Percentiles rank a stretch among this genome's conserved stretches.
These are phyloP conservation scores for Apogon talboti DNA, from an alignment of 2,797 vertebrate genomes.

Conservation along the genomic window DNA sequence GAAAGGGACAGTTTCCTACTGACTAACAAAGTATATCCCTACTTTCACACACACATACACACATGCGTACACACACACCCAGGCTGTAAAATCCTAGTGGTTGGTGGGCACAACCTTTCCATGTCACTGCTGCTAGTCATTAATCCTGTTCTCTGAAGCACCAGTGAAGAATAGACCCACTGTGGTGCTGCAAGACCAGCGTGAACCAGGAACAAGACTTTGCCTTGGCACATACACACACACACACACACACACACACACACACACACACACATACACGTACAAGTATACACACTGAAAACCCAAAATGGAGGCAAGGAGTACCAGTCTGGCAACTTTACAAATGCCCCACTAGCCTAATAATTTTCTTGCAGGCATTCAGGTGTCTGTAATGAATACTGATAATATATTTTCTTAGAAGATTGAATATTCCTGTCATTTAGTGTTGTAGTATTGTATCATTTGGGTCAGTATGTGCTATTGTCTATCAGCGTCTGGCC, in stretches of 20 bases:
- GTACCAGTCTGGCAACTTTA: constrained; percentile 53
- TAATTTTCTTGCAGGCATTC: constrained; percentile 30
- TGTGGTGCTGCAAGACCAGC: constrained; percentile 58
- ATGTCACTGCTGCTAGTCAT: constrained; percentile 62
- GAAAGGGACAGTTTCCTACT: constrained; percentile 44
- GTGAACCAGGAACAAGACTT: constrained; percentile 65
- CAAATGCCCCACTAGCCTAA: constrained; percentile 59
- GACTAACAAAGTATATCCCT: constrained; percentile 49
- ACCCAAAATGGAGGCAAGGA: constrained; percentile 55
- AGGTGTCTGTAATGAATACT: constrained; percentile 12
- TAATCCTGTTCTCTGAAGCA: constrained; percentile 70
- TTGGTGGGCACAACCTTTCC: constrained; percentile 65
- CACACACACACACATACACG: constrained; percentile 4
- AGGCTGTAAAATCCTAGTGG: constrained; percentile 54
- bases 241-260: constrained; percentile 16
- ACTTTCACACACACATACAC: constrained; percentile 21
- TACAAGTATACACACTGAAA: constrained; percentile 21
- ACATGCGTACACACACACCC: constrained; percentile 29
- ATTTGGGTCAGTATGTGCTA: constrained; percentile 29
- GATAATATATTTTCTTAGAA: constrained; percentile 11
- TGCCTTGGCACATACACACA: constrained; percentile 31
- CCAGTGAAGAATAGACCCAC: constrained; percentile 63
- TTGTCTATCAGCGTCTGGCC: constrained; percentile 61
- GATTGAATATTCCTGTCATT: constrained; percentile 8
- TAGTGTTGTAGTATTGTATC: constrained; percentile 8